phyloP scores from a whole-genome alignment of 1,140 invertebrate genomes.

The Patella vulgata region DNA sequence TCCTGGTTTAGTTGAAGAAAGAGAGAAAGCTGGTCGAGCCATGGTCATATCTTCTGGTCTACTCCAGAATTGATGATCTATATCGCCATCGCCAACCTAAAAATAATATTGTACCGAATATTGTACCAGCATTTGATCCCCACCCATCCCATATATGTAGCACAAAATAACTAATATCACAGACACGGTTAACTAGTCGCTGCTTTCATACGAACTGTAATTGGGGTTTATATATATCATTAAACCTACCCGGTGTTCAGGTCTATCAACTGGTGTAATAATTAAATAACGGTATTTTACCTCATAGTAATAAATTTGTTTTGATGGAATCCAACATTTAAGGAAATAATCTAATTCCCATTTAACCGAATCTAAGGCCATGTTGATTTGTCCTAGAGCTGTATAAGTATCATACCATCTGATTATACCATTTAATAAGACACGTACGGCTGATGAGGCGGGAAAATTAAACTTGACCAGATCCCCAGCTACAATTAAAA shows the following conservation, averaged over 20 bases:
- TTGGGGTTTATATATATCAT: too few species aligned
- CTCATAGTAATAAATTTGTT: not conserved
- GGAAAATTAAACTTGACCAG: conserved; percentile 75
- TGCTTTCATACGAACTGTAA: too few species aligned
- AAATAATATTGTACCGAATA: too few species aligned
- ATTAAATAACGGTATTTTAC: too few species aligned
- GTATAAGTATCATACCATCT: conserved; percentile 70
- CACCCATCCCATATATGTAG: too few species aligned
- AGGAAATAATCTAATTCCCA: conserved; percentile 70
- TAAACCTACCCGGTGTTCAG: too few species aligned
- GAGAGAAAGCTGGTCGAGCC: conserved; percentile 72
- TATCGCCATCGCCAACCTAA: conserved; percentile 56
- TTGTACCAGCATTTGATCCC: too few species aligned
- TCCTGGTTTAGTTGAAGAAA: conserved; percentile 70
- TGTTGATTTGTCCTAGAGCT: conserved; percentile 58
- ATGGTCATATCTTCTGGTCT: conserved; percentile 72
- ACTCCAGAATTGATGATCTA: conserved; percentile 52
- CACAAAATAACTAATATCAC: too few species aligned
- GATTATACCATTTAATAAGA: conserved; percentile 72
- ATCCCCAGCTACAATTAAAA: conserved; percentile 75
- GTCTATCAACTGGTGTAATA: too few species aligned
- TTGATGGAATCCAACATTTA: not conserved
- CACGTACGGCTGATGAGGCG: conserved; percentile 71
- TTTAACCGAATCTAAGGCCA: conserved; percentile 53
- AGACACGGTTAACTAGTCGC: too few species aligned